A percentile compares a stretch with the other conserved stretches of the same genome.
Evolutionary conservation across 2,797 vertebrate species (phyloP).

Genomic region (Clarias platycephalus): DNA sequence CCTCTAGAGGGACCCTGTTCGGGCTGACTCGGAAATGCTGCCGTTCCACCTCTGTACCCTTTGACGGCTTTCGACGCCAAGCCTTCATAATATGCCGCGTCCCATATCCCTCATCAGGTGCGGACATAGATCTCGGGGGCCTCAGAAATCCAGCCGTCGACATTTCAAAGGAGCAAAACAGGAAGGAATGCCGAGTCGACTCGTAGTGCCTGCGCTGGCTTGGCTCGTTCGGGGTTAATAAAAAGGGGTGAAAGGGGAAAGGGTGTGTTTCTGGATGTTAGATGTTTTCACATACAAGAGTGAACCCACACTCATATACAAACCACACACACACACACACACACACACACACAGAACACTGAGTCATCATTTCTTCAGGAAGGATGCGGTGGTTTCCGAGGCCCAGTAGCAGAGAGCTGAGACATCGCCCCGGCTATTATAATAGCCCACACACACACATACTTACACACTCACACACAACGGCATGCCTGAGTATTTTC

Average conservation of each 20-base stretch:
- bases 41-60: neutral
- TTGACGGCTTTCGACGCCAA: neutral
- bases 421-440: conserved; percentile 20
- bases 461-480: neutral
- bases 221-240: neutral
- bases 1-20: neutral
- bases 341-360: conserved; percentile 48
- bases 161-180: conserved; percentile 4
- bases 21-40: neutral
- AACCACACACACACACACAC: conserved; percentile 29
- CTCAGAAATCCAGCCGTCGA: neutral
- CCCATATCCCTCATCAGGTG: neutral
- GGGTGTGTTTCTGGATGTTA: neutral
- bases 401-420: conserved; percentile 35
- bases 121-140: neutral
- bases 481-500: neutral
- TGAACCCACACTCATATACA: neutral
- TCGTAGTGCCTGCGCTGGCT: too few relatives aligned
- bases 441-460: conserved; percentile 10
- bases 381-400: conserved; percentile 76
- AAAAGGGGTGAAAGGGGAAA: conserved; percentile 6
- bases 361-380: conserved; percentile 77
- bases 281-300: neutral
- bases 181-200: neutral
- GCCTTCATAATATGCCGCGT: neutral